phyloP scores from a whole-genome alignment of 30 jellyfish, hydroid and myxozoan genomes.

The Chironex yamaguchii region DNA sequence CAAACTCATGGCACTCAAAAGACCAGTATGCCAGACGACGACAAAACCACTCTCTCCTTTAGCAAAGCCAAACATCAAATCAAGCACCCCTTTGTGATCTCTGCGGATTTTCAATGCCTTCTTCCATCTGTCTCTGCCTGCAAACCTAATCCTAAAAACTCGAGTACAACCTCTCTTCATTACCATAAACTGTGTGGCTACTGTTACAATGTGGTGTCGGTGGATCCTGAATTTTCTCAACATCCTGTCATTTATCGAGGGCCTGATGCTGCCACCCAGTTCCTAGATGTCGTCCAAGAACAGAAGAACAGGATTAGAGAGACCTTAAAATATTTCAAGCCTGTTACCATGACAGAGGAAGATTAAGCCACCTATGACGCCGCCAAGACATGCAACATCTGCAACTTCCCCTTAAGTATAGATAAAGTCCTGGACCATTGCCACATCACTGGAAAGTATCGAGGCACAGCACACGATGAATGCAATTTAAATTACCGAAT shows the following conservation, averaged over 20 bases:
- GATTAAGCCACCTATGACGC: constrained; percentile 42
- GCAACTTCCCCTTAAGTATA: constrained; percentile 33
- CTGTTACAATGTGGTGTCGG: constrained; percentile 35
- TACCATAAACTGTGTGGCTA: constrained; percentile 58
- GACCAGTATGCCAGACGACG: background rate
- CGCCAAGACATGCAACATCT: constrained; percentile 44
- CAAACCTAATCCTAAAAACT: background rate
- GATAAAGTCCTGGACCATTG: constrained; percentile 55
- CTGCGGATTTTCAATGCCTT: constrained; percentile 52
- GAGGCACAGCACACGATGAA: constrained; percentile 68
- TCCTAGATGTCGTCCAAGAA: background rate
- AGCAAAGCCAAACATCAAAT: background rate
- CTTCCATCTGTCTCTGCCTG: background rate
- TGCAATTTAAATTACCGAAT: constrained; percentile 47
- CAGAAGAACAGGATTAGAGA: background rate
- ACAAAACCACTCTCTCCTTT: background rate
- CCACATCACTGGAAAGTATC: constrained; percentile 67
- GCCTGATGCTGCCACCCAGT: background rate
- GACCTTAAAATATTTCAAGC: background rate
- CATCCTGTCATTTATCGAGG: constrained; percentile 32
- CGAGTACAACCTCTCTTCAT: constrained; percentile 3
- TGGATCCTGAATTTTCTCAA: constrained; percentile 12
- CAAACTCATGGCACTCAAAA: background rate
- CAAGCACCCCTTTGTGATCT: constrained; percentile 41
- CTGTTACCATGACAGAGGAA: background rate